These are phyloP conservation scores for Danio rerio DNA, from an alignment of 2,113 vertebrate species.

Conservation along the genomic window DNA sequence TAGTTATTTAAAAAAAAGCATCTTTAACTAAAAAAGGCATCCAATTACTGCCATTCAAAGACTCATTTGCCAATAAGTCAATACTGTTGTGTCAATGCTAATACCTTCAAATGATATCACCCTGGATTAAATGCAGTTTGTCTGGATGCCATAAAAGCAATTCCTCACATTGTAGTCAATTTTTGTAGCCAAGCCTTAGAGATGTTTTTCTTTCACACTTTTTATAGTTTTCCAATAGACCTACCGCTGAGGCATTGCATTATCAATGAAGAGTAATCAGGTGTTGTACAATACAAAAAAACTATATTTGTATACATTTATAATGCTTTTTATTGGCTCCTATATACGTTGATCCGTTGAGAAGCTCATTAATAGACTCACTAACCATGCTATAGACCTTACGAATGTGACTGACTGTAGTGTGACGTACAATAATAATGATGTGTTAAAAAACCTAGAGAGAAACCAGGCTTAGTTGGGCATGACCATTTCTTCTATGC, in stretches of 20 bases:
- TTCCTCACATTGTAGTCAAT: background rate
- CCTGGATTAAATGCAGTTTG: background rate
- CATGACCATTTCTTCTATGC: too few relatives aligned
- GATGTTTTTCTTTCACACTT: background rate
- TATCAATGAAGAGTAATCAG: background rate
- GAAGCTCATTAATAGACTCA: background rate
- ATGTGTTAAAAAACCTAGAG: too few relatives aligned
- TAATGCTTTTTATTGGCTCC: background rate
- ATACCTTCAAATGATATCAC: background rate
- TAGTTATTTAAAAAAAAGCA: background rate
- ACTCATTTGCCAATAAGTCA: background rate
- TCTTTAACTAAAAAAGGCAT: conserved; percentile 1
- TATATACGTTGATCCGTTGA: too few relatives aligned
- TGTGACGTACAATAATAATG: too few relatives aligned
- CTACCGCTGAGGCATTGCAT: background rate
- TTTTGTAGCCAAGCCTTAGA: background rate
- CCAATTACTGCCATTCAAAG: background rate
- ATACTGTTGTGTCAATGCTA: background rate
- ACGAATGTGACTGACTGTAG: conserved; percentile 15
- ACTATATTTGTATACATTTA: too few relatives aligned
- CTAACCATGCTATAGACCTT: conserved; percentile 5
- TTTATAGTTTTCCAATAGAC: background rate
- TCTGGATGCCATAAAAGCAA: background rate
- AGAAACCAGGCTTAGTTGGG: too few relatives aligned
- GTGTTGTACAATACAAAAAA: background rate